These are phyloP conservation scores for Taxidea taxus DNA, from an alignment of 2,113 vertebrate genomes.

Conservation along the genomic window DNA sequence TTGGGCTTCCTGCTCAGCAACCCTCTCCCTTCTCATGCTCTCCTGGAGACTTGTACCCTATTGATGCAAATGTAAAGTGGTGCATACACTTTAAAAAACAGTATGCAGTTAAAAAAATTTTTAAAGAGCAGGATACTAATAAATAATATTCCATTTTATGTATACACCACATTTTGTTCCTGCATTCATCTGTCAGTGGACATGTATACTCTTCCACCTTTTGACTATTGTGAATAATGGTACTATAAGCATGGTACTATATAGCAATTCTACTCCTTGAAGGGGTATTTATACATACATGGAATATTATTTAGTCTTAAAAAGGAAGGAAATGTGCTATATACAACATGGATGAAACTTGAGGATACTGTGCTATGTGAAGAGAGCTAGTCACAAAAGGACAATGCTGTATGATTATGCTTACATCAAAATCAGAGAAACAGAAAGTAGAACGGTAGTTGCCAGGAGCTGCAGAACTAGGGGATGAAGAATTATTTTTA, in stretches of 20 bases:
- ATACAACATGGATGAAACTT: not conserved
- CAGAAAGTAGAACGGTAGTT: not conserved
- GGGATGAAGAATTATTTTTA: not conserved
- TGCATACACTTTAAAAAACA: not conserved
- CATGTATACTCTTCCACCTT: too few species aligned
- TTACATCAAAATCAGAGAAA: not conserved
- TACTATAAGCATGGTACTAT: too few species aligned
- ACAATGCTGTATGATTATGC: not conserved
- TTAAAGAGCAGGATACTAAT: not conserved
- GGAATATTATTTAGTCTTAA: not conserved
- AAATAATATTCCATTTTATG: too few species aligned
- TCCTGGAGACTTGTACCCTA: not conserved
- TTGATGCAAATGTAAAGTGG: not conserved
- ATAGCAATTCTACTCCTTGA: not conserved
- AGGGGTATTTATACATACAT: not conserved
- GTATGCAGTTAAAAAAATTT: not conserved
- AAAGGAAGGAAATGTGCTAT: not conserved
- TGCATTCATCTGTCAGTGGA: too few species aligned
- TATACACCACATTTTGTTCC: too few species aligned
- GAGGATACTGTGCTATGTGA: not conserved
- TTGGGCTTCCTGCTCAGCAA: too few species aligned
- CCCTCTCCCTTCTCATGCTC: too few species aligned
- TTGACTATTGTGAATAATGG: too few species aligned
- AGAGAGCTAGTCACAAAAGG: not conserved
- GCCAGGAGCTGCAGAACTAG: not conserved